A percentile compares a stretch with the other conserved stretches of the same genome.
Conservation (phyloP, 2,113 vertebrate species). For the Serilophus lunatus region DNA sequence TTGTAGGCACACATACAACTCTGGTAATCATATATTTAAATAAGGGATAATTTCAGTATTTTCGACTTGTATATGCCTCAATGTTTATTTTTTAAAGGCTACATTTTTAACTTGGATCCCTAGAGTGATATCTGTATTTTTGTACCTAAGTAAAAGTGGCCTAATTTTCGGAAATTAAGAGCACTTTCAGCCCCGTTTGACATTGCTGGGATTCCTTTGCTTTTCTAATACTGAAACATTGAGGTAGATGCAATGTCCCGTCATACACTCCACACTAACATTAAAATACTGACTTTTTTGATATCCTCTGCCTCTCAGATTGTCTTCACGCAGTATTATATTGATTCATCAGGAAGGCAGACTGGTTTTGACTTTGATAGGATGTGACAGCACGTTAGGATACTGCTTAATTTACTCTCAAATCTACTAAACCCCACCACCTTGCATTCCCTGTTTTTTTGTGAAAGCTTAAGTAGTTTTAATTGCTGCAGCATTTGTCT, state of each 20-base stretch:
- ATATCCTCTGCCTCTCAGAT: background rate
- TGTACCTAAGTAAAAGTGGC: background rate
- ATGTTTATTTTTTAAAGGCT: background rate
- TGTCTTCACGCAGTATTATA: background rate
- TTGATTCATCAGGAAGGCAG: background rate
- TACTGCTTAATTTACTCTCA: background rate
- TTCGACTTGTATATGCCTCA: background rate
- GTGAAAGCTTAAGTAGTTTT: background rate
- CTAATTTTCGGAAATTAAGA: conserved; percentile 1
- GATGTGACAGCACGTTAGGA: background rate
- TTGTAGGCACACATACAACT: background rate
- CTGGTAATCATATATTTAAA: background rate
- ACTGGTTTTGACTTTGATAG: background rate
- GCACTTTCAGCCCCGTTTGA: background rate
- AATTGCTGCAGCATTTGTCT: background rate
- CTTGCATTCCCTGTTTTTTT: background rate
- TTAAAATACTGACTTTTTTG: background rate
- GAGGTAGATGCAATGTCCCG: background rate
- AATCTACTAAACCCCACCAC: background rate
- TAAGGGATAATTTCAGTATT: background rate
- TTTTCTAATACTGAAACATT: background rate
- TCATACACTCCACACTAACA: background rate
- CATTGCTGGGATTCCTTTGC: background rate
- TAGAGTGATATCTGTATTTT: background rate
- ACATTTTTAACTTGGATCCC: background rate